Base-by-base conservation (phyloP, 2,113 vertebrate genomes). In the Phylloscopus trochilus region DNA sequence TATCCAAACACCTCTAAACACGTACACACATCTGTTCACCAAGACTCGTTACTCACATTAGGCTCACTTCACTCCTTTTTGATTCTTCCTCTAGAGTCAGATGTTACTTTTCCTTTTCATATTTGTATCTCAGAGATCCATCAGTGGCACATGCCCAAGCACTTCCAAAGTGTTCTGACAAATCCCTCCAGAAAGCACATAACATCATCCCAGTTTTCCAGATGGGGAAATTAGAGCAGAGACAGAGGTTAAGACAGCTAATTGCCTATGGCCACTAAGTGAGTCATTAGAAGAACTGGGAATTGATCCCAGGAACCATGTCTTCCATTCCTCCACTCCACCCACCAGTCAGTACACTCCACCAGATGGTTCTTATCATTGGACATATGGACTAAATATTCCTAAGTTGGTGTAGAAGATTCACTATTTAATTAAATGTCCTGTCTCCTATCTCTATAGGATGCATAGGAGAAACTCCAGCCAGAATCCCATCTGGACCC, bases 351-450 rank as follows among this genome's bases (percentile, higher is more conserved):
- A 78, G 83, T 58, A 92, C 83, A 55, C 68, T 91, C 87, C 76
- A 83, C 60, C 94, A 96, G 94, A 96, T 96, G 94, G 95, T 95
- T 96, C 86, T 82, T 94, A 95, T 95, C 95, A 92, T 86, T 89
- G 94, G 93, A 92, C 95, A 95, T 92, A 96, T 94, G 95, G 94
- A 95, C 85, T 77, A 95, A 95, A 95, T 94, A 95, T 90, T 96
- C 87, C 79, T 95, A 95, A 94, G 21, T 4, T 90, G 69, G 60
- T 94, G 86, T 72, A 84, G 88, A 94, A 83, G 64, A 92, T 66
- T 90, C 63, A 15, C 83, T 96, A 39, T 88, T 95, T 93, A 95
- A 96, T 95, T 93, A 94, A 95, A 47, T 69, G 86, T 89, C 95
- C 85, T 80, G 49, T 88, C 75, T 87, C 52, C 77, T 59, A 46